Evolutionary conservation across 2,888 invertebrate genomes (phyloP), one percentile per base, ranked within the genome.

Genomic region (Sesia apiformis): DNA sequence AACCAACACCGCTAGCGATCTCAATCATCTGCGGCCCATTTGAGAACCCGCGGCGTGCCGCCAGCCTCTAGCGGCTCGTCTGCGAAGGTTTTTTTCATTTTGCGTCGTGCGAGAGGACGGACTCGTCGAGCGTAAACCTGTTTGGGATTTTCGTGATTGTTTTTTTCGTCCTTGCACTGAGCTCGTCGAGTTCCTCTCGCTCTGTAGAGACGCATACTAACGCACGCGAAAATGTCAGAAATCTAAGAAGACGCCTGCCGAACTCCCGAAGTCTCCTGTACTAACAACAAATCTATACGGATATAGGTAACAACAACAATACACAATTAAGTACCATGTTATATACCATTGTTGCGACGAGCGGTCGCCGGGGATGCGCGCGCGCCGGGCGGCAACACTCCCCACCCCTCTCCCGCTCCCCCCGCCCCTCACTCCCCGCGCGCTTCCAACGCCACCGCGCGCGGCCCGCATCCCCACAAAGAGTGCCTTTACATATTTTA

Each of bases 401-500:
- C 8, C 46, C 46, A 5, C 23, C 46, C 46, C 46, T n/a, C 8
- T 23, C 46, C 23, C n/a, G 8, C 7, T 43, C 3, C 42, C 42
- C 7, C 42, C 3, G 42, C 42, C 42, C 3, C 42, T 42, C 42
- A 43, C 67, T 61, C 59, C 58, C 69, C 65, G 66, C 64, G 78
- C 74, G 80, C 80, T 81, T 78, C 81, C 81, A 76, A 68, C 67
- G 40, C 52, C 54, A 49, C 53, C 38, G 51, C 43, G 40, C 4
- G 5, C n/a, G 4, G 52, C 46, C 3, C 51, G 46, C 40, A 57
- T 65, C 63, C 66, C 59, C 70, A 65, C 63, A 65, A 76, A 71
- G 69, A 84, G 88, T 88, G 88, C 87, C 89, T 88, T 81, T 86
- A 84, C 84, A 38, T 78, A 23, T 23, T 23, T 77, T 82, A 76